A percentile compares a stretch with the other conserved stretches of the same genome.
Evolutionary conservation across 2,888 invertebrate species (phyloP).

Genomic region (Microdon myrmicae): DNA sequence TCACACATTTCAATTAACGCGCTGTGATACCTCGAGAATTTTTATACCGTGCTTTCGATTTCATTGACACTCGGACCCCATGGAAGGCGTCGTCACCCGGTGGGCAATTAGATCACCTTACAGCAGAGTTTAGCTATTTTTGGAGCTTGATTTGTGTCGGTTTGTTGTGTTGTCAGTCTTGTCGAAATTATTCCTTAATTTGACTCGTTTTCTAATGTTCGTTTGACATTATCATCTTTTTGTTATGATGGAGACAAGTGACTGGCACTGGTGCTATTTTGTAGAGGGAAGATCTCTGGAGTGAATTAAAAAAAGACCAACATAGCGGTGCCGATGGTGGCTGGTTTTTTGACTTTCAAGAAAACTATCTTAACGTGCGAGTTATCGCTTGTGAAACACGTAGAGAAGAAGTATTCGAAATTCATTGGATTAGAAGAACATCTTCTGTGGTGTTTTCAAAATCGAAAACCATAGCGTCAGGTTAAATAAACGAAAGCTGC

Average conservation of each 20-base stretch:
- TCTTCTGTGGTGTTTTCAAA: too few species aligned
- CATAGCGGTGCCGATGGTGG: too few species aligned
- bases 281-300: too few species aligned
- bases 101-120: slow-evolving; percentile 19
- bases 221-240: slow-evolving; percentile 15
- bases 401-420: too few species aligned
- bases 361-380: too few species aligned
- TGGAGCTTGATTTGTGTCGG: slow-evolving; percentile 9
- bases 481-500: too few species aligned
- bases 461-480: too few species aligned
- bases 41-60: slow-evolving; percentile 24
- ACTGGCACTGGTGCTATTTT: neutral
- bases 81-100: slow-evolving; percentile 14
- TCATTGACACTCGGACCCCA: slow-evolving; percentile 14
- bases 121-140: neutral
- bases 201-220: neutral
- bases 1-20: slow-evolving; percentile 39
- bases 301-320: too few species aligned
- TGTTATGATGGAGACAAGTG: slow-evolving; percentile 9
- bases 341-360: too few species aligned
- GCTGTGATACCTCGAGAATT: too few species aligned
- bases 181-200: slow-evolving; percentile 16
- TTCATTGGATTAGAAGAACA: too few species aligned
- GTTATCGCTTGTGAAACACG: too few species aligned
- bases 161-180: slow-evolving; percentile 22